These are phyloP conservation scores for Xestia xanthographa DNA, from an alignment of 2,888 invertebrate genomes.

Conservation along the genomic window DNA sequence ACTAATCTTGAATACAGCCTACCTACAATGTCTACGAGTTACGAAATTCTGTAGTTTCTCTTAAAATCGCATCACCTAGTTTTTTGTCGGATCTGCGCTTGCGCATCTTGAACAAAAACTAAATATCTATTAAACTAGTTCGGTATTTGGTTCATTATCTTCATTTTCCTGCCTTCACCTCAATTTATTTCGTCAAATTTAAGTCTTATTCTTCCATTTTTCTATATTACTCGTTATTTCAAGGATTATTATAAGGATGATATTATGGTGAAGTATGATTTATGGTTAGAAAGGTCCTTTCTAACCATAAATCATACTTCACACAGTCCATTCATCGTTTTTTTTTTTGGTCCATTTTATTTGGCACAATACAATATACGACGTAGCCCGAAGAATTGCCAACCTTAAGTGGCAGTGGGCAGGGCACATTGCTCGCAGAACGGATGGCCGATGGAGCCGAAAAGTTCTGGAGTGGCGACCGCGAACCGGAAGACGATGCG, in stretches of 20 bases:
- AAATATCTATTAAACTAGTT: background rate
- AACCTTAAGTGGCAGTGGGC: too few relatives aligned
- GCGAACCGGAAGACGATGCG: too few relatives aligned
- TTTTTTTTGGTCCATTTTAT: background rate
- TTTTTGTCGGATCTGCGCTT: background rate
- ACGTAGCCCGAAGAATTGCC: too few relatives aligned
- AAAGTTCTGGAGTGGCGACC: too few relatives aligned
- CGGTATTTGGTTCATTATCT: background rate
- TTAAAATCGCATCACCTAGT: background rate
- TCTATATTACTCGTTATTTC: background rate
- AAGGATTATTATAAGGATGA: too few relatives aligned
- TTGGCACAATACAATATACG: background rate
- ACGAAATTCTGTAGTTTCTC: slow-evolving; percentile 31
- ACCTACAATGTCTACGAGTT: slow-evolving; percentile 38
- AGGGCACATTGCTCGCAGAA: too few relatives aligned
- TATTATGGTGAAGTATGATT: too few relatives aligned
- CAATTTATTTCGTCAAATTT: background rate
- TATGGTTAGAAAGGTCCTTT: too few relatives aligned
- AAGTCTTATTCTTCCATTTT: background rate
- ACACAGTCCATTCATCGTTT: background rate
- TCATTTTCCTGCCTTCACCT: background rate
- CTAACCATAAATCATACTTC: background rate
- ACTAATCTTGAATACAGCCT: slow-evolving; percentile 46
- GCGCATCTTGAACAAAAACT: background rate
- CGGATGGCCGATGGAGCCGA: too few relatives aligned